Base-by-base conservation (phyloP, 2,797 vertebrate species). In the Phrynocephalus guinanensis region DNA sequence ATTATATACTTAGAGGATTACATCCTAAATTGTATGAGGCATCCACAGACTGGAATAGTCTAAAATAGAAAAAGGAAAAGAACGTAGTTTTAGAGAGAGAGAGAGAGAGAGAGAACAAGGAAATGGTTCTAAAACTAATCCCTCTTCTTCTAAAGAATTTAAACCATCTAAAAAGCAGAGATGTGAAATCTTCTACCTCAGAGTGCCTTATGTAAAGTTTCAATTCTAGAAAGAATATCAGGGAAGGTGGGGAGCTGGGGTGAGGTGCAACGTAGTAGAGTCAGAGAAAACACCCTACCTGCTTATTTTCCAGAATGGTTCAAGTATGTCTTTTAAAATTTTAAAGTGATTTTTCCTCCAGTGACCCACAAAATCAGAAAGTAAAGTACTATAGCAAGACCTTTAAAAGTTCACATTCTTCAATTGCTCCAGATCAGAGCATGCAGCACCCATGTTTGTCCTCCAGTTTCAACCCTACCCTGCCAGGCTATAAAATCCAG, bases 141-240 rank as follows among this genome's bases (percentile, higher is more conserved):
- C 16, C 33, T 90, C 86, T 89, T 94, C 92, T 93, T 89, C 72
- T 66, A 38, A 33, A 26, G 56, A 67, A 75, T 28, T 28, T 28
- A 28, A 56, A 11, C 7, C 79, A 11, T 85, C 68, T 91, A 80
- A 76, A 89, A 89, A 67, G 67, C 90, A 94, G 91, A 87, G 91
- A 93, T 87, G 73, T 7, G 86, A 92, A 95, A 89, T 60, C 33
- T 85, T 66, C 76, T 52, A 2, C 24, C 26, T 38, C 44, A 79
- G 8, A 44, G 18, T 16, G 50, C 38, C 30, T 79, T 60, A 30
- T 30, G 5, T 28, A 28, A 50, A 68, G 67, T 50, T 24, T 52
- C 77, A 15, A 68, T 68, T 3, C 22, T 79, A 77, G 22, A 4
- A 33, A 38, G 13, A 67, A 68, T 76, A 76, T 33, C 2, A 15